Evolutionary conservation across 1,140 invertebrate genomes (phyloP).

Genomic region (Onthophagus taurus): DNA sequence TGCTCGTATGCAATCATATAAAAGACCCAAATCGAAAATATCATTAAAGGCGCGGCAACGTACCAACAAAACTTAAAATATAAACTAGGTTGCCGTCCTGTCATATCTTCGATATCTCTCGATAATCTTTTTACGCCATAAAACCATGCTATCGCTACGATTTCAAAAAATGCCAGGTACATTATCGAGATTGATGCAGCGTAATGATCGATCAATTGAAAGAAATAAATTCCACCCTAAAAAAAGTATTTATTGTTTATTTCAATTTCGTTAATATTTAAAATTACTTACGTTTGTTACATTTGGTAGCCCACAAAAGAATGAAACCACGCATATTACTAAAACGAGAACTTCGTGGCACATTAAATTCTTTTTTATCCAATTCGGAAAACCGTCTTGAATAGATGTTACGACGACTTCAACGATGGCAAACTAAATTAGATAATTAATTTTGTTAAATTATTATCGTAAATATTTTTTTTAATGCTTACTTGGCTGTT

Average conservation of each 20-base stretch:
- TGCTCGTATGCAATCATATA: constrained; percentile 78
- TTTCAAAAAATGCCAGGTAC: constrained; percentile 86
- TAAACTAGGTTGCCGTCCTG: constrained; percentile 61
- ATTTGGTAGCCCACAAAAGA: constrained; percentile 74
- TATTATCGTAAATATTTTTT: neutral
- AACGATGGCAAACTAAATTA: constrained; percentile 73
- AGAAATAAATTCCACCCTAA: constrained; percentile 85
- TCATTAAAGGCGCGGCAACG: constrained; percentile 64
- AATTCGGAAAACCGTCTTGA: constrained; percentile 79
- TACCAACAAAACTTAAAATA: constrained; percentile 84
- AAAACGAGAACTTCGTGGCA: constrained; percentile 82
- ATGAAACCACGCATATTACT: constrained; percentile 71
- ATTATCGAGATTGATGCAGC: constrained; percentile 84
- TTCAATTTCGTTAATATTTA: constrained; percentile 6
- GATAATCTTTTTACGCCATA: constrained; percentile 76
- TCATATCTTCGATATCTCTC: constrained; percentile 81
- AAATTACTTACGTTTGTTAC: constrained; percentile 61
- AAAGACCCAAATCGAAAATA: constrained; percentile 79
- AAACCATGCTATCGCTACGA: constrained; percentile 82
- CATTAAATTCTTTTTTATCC: constrained; percentile 69
- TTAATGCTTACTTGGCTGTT: constrained; percentile 71
- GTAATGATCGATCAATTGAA: constrained; percentile 88
- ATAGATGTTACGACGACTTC: constrained; percentile 88
- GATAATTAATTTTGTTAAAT: constrained; percentile 16
- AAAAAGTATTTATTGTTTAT: constrained; percentile 1